phyloP scores from a whole-genome alignment of 2,113 vertebrate genomes.

The Neodontobutis hainanensis region DNA sequence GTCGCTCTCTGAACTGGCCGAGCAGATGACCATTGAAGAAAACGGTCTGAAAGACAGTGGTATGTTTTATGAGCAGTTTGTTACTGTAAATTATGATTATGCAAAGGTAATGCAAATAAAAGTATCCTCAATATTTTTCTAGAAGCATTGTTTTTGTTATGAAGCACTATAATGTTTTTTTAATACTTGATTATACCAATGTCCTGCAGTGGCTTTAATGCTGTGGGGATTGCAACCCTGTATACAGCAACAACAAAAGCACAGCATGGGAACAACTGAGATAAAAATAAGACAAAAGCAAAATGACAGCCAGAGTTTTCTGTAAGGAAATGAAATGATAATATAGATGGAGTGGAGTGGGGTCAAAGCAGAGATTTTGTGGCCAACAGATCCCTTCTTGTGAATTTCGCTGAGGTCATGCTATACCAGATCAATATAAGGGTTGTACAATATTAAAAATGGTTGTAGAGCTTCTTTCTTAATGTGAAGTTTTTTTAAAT shows the following conservation, averaged over 20 bases:
- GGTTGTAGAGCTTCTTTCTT: no score
- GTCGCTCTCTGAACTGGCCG: slow-evolving; percentile 92
- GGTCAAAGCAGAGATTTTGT: no score
- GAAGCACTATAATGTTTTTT: background rate
- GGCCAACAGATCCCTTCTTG: no score
- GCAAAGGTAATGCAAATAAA: no score
- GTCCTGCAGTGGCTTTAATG: background rate
- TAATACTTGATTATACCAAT: background rate
- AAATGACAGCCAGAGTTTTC: background rate
- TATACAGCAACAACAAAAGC: background rate
- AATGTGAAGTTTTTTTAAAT: no score
- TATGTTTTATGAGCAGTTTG: no score
- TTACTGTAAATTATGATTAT: no score
- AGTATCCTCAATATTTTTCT: background rate
- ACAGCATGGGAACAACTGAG: background rate
- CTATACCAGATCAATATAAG: no score
- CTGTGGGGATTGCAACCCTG: background rate
- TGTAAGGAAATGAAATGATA: background rate
- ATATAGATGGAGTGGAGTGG: no score
- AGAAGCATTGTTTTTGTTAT: background rate
- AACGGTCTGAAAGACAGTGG: slow-evolving; percentile 93
- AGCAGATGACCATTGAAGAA: slow-evolving; percentile 97
- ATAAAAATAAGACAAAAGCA: background rate
- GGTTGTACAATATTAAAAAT: no score
- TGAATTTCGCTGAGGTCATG: no score